A percentile compares a stretch with the other conserved stretches of the same genome.
These are phyloP conservation scores for Cheilosia variabilis DNA, from an alignment of 2,888 invertebrate species.

Conservation along the genomic window DNA sequence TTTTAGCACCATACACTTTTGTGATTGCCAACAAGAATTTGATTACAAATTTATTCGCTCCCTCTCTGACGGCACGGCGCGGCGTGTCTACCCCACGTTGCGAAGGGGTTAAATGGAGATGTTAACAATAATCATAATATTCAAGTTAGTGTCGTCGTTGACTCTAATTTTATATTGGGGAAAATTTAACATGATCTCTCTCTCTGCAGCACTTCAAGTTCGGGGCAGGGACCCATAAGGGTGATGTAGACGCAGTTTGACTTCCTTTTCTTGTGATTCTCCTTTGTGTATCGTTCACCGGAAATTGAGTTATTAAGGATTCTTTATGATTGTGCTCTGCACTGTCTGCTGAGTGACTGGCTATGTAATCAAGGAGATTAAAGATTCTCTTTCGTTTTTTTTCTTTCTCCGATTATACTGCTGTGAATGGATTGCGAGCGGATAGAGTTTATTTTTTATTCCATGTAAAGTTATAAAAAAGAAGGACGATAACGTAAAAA, in stretches of 20 bases:
- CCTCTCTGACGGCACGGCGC: not conserved
- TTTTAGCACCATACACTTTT: constrained; percentile 37
- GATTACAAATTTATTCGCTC: constrained; percentile 68
- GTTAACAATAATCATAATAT: constrained; percentile 71
- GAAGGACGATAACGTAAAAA: not conserved
- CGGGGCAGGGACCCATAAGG: not conserved
- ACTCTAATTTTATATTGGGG: constrained; percentile 45
- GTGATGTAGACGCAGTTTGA: not conserved
- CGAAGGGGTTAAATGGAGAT: constrained; percentile 61
- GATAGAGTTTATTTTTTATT: not conserved
- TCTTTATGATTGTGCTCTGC: constrained; percentile 34
- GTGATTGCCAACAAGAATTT: constrained; percentile 71
- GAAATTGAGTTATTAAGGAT: constrained; percentile 67
- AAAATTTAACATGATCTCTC: constrained; percentile 64
- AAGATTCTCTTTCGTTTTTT: constrained; percentile 1
- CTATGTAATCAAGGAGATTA: constrained; percentile 23
- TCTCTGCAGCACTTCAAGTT: not conserved
- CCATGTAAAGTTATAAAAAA: constrained; percentile 1
- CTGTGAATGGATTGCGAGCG: constrained; percentile 26
- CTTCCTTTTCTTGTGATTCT: constrained; percentile 17
- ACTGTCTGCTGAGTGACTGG: constrained; percentile 23
- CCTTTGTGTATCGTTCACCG: constrained; percentile 58
- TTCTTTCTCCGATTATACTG: not conserved
- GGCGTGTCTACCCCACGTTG: not conserved
- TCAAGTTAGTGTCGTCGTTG: constrained; percentile 59